Conservation (phyloP, 2,797 vertebrate genomes). For the Erpetoichthys calabaricus region DNA sequence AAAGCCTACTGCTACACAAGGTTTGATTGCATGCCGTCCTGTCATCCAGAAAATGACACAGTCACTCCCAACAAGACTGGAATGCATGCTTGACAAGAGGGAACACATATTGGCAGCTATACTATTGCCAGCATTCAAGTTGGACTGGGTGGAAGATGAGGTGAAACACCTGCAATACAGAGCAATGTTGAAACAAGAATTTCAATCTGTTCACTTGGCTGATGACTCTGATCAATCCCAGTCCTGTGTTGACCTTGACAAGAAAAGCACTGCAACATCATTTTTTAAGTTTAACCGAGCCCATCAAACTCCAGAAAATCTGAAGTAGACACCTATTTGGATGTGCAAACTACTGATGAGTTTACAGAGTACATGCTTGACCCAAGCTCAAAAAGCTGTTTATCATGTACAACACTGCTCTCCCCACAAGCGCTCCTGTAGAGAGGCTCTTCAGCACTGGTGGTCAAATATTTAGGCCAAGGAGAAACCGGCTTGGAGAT, state of each 20-base stretch:
- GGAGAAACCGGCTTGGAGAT: conserved; percentile 17
- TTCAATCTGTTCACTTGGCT: conserved; percentile 9
- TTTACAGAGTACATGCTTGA: too few species aligned
- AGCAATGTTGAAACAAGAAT: not conserved
- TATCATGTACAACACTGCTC: conserved; percentile 10
- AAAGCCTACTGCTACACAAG: conserved; percentile 12
- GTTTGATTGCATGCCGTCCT: conserved; percentile 14
- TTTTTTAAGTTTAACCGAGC: too few species aligned
- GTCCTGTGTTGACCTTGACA: not conserved
- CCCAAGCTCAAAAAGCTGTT: not conserved
- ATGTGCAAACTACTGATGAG: too few species aligned
- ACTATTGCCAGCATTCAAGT: too few species aligned
- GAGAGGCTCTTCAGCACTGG: conserved; percentile 11
- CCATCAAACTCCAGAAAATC: too few species aligned
- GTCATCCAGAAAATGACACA: conserved; percentile 10
- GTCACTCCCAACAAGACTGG: conserved; percentile 14
- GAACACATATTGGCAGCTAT: too few species aligned
- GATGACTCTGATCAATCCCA: conserved; percentile 6
- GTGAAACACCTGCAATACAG: too few species aligned
- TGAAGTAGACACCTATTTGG: too few species aligned
- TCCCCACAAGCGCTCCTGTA: conserved; percentile 9
- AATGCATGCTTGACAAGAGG: conserved; percentile 10
- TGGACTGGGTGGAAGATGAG: too few species aligned
- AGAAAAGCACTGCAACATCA: too few species aligned
- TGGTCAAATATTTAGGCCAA: conserved; percentile 15